Base-by-base conservation (phyloP, 2,797 vertebrate species). In the Distichodus sexfasciatus region DNA sequence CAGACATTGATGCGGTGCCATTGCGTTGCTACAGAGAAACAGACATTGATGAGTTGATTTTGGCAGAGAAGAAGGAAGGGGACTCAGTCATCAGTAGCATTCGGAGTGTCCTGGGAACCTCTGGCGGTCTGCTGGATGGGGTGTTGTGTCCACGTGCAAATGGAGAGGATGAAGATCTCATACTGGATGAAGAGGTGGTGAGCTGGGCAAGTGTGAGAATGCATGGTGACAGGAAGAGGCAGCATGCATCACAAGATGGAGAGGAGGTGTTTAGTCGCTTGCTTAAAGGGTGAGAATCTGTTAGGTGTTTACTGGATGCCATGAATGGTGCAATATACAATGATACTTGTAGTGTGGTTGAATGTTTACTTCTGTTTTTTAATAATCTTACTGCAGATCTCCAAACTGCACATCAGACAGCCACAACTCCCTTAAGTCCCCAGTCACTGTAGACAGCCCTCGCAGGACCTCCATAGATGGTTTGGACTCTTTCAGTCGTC, bases 1-100 rank as follows among this genome's bases (percentile, higher is more conserved):
- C 96, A 0, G 95, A 98, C 63, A 84, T 98, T 87, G 96, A 98
- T 81, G 91, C 92, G 0, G 94, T 97, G 60, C 95, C 96, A 0
- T 87, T 96, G 81, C 91, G 95, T 75, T 96, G 94, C 87, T 98
- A 98, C 86, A 86, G 91, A 0, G 75, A 79, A 57, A 66, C 76
- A 19, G 71, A 76, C 51, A 73, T 79, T 12, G 75, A 77, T 1
- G 73, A 68, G 59, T 72, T 71, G 7, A 76, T 70, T 41, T 58
- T 54, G 17, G 65, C 66, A 0, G 87, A 89, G 68, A 71, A 75
- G 15, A 76, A 79, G 0, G 88, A 89, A 47, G 90, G 84, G 10
- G 94, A 97, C 83, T 95, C 94, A 0, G 94, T 93, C 5, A 96
- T 97, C 2, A 91, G 92, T 43, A 96, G 93, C 65, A 91, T 94